A percentile compares a stretch with the other conserved stretches of the same genome.
phyloP scores from a whole-genome alignment of 1,140 invertebrate species.

The Bombus balteatus region DNA sequence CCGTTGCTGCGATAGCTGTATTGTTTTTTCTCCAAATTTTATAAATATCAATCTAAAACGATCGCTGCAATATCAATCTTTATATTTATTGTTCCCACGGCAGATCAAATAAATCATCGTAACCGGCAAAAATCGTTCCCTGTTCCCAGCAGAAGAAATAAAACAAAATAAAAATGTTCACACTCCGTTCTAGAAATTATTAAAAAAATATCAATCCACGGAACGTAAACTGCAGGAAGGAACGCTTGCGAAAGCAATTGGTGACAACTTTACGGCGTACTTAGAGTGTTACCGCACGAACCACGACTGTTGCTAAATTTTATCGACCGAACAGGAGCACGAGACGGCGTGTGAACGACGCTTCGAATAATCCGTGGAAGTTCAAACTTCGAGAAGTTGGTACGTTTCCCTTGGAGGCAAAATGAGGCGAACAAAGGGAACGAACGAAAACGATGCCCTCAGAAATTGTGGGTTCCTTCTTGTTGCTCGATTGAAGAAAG shows the following conservation, averaged over 20 bases:
- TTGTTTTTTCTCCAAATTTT: neutral
- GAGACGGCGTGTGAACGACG: neutral
- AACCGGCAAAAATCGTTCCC: neutral
- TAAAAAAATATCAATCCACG: neutral
- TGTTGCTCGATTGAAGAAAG: slow-evolving; percentile 58
- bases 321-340: neutral
- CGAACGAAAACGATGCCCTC: slow-evolving; percentile 60
- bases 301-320: neutral
- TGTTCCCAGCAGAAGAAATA: neutral
- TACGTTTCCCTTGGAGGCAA: slow-evolving; percentile 36
- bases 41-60: neutral
- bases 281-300: neutral
- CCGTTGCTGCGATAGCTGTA: neutral
- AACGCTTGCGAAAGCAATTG: neutral
- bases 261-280: neutral
- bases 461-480: slow-evolving; percentile 73
- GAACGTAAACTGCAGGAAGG: no score
- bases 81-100: neutral
- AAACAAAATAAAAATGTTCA: neutral
- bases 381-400: slow-evolving; percentile 22
- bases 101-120: neutral
- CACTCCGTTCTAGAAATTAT: neutral
- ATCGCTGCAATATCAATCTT: neutral
- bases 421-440: slow-evolving; percentile 59
- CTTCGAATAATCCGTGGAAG: neutral